Conservation (phyloP, 2,797 vertebrate genomes). For the Syncerus caffer region DNA sequence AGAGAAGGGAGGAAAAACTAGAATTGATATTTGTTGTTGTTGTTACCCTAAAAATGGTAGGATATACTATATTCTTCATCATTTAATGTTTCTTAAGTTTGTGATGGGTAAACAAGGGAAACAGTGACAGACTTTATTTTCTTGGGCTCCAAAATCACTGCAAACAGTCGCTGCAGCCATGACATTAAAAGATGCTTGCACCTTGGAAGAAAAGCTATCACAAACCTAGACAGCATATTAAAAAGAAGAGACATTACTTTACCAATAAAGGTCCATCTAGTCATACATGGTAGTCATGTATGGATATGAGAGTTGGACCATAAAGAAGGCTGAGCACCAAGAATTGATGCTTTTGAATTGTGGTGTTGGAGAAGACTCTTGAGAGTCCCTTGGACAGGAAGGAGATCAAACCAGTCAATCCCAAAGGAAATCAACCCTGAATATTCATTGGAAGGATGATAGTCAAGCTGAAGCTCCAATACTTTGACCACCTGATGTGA, state of each 20-base stretch:
- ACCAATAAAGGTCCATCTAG: neutral
- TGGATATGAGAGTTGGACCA: neutral
- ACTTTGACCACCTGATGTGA: neutral
- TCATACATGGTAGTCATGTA: neutral
- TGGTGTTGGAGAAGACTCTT: neutral
- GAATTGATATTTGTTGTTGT: neutral
- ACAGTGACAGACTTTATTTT: neutral
- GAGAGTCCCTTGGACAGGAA: neutral
- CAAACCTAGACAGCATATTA: neutral
- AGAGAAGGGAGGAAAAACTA: neutral
- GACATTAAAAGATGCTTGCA: neutral
- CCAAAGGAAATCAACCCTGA: neutral
- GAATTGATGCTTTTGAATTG: neutral
- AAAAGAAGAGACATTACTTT: neutral
- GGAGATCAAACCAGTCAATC: neutral
- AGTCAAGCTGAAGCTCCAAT: neutral
- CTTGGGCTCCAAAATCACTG: neutral
- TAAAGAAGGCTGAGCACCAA: neutral
- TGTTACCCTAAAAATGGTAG: neutral
- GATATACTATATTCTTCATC: neutral
- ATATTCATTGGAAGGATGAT: neutral
- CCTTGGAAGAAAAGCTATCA: neutral
- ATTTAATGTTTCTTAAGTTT: neutral
- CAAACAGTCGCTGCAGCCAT: neutral
- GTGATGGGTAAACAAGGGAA: neutral